Conservation (phyloP, 2,888 invertebrate species). For the Diachrysia chrysitis region DNA sequence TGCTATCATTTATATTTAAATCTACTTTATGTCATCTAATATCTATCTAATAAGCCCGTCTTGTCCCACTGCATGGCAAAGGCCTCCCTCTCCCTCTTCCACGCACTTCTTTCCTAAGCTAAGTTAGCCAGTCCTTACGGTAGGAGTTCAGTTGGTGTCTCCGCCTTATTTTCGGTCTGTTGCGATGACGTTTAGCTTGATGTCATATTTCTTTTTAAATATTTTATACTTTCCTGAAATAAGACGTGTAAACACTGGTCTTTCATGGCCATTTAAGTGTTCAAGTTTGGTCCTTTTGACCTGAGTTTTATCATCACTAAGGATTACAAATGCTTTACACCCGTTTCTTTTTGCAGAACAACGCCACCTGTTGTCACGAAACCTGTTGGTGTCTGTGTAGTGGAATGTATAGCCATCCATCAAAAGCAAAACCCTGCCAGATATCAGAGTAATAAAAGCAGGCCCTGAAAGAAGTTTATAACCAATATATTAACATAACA, state of each 20-base stretch:
- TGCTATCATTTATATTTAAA: too few relatives aligned
- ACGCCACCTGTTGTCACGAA: conserved; percentile 39
- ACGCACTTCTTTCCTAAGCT: too few relatives aligned
- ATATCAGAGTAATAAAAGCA: conserved; percentile 32
- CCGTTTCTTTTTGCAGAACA: conserved; percentile 41
- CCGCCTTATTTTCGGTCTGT: too few relatives aligned
- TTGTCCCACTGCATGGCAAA: too few relatives aligned
- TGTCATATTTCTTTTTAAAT: too few relatives aligned
- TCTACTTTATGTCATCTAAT: too few relatives aligned
- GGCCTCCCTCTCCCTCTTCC: too few relatives aligned
- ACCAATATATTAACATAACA: too few relatives aligned
- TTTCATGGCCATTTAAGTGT: conserved; percentile 46
- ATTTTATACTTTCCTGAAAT: conserved; percentile 13
- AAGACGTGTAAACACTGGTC: conserved; percentile 23
- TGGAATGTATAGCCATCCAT: conserved; percentile 48
- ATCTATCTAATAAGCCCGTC: too few relatives aligned
- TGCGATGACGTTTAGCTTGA: too few relatives aligned
- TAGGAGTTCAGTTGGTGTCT: too few relatives aligned
- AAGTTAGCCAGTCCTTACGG: too few relatives aligned
- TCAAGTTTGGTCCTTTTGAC: conserved; percentile 32
- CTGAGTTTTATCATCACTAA: conserved; percentile 23
- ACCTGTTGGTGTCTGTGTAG: conserved; percentile 6
- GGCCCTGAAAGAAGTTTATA: conserved; percentile 22
- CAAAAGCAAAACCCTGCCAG: conserved; percentile 39
- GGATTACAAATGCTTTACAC: conserved; percentile 42